Base-by-base conservation (phyloP, 2,888 invertebrate species). In the Agrilus cyanescens region DNA sequence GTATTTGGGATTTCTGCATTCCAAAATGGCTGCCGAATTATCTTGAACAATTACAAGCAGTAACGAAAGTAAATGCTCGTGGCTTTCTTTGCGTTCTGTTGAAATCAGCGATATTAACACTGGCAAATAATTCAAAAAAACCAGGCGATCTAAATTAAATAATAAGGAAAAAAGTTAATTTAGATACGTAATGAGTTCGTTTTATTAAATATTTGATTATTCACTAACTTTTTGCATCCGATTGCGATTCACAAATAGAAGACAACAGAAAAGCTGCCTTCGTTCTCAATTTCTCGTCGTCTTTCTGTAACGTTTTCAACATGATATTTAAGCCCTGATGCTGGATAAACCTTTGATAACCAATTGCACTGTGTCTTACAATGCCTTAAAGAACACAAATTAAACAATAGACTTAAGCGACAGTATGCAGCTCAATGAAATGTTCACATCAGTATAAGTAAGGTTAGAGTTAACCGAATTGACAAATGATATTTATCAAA, bases 251-350 rank as follows among this genome's bases (percentile, higher is more conserved):
- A 51, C 78, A 77, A 10, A 88, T 62, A 13, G 78, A 68, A 1
- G 72, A 66, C 35, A 86, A 62, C 40, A 90, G 67, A 65, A 89
- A 88, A 8, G 82, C 76, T 0, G 82, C 74, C 65, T 87, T 89
- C 2, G 78, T 76, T 52, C 77, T 70, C 3, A 83, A 68, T 50
- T 78, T 74, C 37, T 74, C 70, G 34, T 78, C 69, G 0, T 69
- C 59, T 13, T 70, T 70, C 45, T 71, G 67, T 56, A 88, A 68
- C 4, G 79, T 72, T 40, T 73, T 67, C 40, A 78, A 61, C 7
- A 89, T 63, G 7, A 74, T 67, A 4, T 73, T 73, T 48, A 82
- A 78, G 0, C 88, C 89, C 51, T 79, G 80, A 37, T 73, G 67
- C 7, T 73, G 62, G 4, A 76, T 61, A 60, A 90, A 76, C 51